Evolutionary conservation across 2,797 vertebrate genomes (phyloP).

Genomic region (Gobio occitaniae): DNA sequence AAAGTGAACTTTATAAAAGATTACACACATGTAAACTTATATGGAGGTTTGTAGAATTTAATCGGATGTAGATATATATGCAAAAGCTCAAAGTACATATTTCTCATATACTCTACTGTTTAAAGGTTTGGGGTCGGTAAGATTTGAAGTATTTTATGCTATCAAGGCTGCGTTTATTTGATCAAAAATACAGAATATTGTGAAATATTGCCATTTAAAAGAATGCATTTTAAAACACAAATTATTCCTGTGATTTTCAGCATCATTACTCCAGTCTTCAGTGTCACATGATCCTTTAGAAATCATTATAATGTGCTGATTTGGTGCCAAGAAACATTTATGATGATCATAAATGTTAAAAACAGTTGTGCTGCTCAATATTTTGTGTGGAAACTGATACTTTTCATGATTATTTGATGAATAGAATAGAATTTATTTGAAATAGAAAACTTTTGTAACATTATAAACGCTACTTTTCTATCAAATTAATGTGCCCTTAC

Average conservation of each 20-base stretch:
- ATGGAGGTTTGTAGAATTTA: neutral
- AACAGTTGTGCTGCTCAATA: neutral
- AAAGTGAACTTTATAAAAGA: slow-evolving; percentile 23
- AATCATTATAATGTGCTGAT: neutral
- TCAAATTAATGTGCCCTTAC: neutral
- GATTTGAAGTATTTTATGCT: neutral
- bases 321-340: neutral
- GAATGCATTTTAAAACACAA: neutral
- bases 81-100: neutral
- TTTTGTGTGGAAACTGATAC: neutral
- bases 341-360: neutral
- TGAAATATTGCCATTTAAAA: neutral
- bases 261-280: neutral
- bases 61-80: neutral
- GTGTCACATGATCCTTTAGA: neutral
- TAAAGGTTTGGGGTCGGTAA: neutral
- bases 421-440: neutral
- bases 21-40: neutral
- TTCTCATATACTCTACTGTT: neutral
- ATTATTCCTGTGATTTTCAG: neutral
- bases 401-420: neutral
- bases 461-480: neutral
- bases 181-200: neutral
- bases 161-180: neutral
- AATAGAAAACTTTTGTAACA: neutral